phyloP scores from a whole-genome alignment of 2,113 vertebrate species.

The Eubucco bourcierii region DNA sequence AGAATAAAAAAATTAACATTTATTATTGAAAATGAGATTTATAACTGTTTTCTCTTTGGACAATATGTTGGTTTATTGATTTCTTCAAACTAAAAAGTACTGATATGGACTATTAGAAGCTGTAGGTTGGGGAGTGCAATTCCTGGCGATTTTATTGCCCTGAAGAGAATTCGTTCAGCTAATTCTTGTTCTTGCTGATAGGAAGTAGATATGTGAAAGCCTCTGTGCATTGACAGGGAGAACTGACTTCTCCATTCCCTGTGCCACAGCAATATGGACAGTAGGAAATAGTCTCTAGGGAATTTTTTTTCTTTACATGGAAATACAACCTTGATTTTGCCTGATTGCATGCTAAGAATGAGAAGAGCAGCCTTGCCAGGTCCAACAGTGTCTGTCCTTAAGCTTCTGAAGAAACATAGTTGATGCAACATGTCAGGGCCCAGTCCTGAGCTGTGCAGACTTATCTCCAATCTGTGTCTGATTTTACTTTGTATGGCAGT shows the following conservation, averaged over 20 bases:
- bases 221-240: not conserved
- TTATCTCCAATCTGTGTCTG: not conserved
- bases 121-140: conserved; percentile 11
- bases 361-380: not conserved
- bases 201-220: conserved; percentile 20
- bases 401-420: not conserved
- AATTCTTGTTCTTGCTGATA: conserved; percentile 9
- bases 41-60: conserved; percentile 44
- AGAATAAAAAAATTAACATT: conserved; percentile 50
- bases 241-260: not conserved
- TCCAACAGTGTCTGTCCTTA: not conserved
- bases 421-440: not conserved
- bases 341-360: not conserved
- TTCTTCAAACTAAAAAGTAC: conserved; percentile 31
- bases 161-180: conserved; percentile 48
- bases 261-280: not conserved
- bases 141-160: conserved; percentile 29
- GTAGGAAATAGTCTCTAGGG: not conserved
- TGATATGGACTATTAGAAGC: conserved; percentile 39
- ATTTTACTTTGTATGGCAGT: not conserved
- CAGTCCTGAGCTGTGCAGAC: not conserved
- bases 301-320: not conserved
- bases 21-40: conserved; percentile 56
- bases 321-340: not conserved
- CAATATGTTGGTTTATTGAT: conserved; percentile 18